Conservation (phyloP, 2,888 invertebrate genomes). For the Zele albiditarsus region DNA sequence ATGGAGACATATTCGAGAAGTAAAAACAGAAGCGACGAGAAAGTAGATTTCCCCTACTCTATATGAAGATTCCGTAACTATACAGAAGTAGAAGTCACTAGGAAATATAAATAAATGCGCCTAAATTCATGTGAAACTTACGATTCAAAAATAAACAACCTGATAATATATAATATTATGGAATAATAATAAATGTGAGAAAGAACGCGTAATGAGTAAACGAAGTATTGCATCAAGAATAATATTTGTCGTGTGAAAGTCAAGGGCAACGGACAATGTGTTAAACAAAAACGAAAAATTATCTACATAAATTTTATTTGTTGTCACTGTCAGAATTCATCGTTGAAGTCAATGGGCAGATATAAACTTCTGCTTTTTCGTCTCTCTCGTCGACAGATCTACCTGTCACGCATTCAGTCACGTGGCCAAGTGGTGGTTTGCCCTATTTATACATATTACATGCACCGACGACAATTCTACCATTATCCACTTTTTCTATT, state of each 20-base stretch:
- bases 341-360: too few species aligned
- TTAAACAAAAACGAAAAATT: too few species aligned
- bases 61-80: constrained; percentile 17
- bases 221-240: too few species aligned
- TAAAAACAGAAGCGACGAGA: constrained; percentile 29
- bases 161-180: too few species aligned
- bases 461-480: constrained; percentile 48
- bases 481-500: constrained; percentile 39
- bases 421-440: neutral
- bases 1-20: constrained; percentile 35
- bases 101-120: constrained; percentile 25
- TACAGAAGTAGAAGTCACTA: constrained; percentile 22
- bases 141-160: constrained; percentile 1
- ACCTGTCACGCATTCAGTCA: neutral
- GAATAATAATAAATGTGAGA: neutral
- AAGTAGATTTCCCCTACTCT: constrained; percentile 14
- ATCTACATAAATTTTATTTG: too few species aligned
- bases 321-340: too few species aligned
- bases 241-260: too few species aligned
- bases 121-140: constrained; percentile 16
- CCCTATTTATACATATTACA: constrained; percentile 45
- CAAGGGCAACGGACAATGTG: too few species aligned
- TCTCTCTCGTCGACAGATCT: neutral
- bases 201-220: too few species aligned
- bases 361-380: neutral